Base-by-base conservation (phyloP, 2,113 vertebrate species). In the Semnornis frantzii region DNA sequence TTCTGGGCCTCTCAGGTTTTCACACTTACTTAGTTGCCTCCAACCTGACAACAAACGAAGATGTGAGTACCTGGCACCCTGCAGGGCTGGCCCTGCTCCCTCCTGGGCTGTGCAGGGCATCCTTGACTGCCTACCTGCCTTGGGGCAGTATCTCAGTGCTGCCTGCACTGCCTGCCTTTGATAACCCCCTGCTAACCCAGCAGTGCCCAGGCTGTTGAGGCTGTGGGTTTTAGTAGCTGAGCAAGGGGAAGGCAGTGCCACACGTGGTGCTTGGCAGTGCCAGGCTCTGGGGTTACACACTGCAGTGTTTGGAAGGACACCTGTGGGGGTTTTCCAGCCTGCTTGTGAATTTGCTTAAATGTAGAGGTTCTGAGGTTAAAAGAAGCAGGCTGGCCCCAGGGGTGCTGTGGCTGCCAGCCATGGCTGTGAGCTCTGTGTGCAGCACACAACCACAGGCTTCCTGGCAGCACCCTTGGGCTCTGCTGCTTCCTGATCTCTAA, bases 1-100 rank as follows among this genome's bases (percentile, higher is more conserved):
- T 99, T 97, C 92, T 99, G 97, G 99, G 99, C 97, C 99, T 99
- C 97, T 99, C 99, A 97, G 99, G 99, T 97, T 99, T 99, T 97
- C 99, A 99, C 97, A 99, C 99, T 46, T 99, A 99, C 8, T 98
- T 99, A 76, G 98, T 99, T 23, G 99, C 99, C 96, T 99, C 99
- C 93, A 99, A 99, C 97, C 98, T 99, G 97, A 99, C 99, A 20
- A 99, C 99, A 1, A 99, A 99, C 3, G 99, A 99, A 97, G 99
- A 99, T 6, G 99, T 99, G 94, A 99, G 98, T 98, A 90, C 72
- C 48, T 31, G 42, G 89, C 25, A 62, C 66, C 17, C 74, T 48
- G 69, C 48, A 11, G 73, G 80, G 63, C 73, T 27, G 31, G 31
- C 60, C 76, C 8, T 1, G 8, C 4, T 24, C 52, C 63, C 37